phyloP scores from a whole-genome alignment of 1,140 invertebrate genomes.

The Theocolax elegans region DNA sequence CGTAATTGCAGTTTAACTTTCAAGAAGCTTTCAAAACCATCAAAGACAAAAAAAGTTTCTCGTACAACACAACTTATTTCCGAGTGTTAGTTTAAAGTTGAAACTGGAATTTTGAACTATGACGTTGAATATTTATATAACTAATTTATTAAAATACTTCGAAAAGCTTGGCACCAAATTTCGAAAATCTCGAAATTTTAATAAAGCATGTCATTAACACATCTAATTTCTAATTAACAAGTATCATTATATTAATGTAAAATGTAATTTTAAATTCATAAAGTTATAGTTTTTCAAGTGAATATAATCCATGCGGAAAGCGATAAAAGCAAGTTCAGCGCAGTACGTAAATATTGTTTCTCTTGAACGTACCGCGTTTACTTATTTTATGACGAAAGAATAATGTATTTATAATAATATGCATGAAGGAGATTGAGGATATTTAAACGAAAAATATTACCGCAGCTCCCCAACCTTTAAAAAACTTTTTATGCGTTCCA shows the following conservation, averaged over 20 bases:
- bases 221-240: too few relatives aligned
- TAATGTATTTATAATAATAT: slow-evolving; percentile 19
- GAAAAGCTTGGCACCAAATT: too few relatives aligned
- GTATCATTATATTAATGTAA: too few relatives aligned
- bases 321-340: background rate
- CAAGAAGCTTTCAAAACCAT: background rate
- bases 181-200: too few relatives aligned
- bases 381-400: background rate
- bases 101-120: background rate
- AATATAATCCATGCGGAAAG: too few relatives aligned
- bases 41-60: background rate
- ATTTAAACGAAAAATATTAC: slow-evolving; percentile 28
- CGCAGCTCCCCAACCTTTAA: background rate
- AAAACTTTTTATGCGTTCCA: slow-evolving; percentile 30
- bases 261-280: too few relatives aligned
- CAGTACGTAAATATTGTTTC: background rate
- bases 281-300: too few relatives aligned
- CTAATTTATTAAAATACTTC: too few relatives aligned
- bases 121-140: too few relatives aligned
- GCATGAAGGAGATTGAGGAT: background rate
- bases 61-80: background rate
- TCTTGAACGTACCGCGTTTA: background rate
- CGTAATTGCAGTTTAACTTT: background rate
- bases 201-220: too few relatives aligned
- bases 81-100: background rate